These are phyloP conservation scores for Parambassis ranga DNA, from an alignment of 2,797 vertebrate genomes.

Conservation along the genomic window DNA sequence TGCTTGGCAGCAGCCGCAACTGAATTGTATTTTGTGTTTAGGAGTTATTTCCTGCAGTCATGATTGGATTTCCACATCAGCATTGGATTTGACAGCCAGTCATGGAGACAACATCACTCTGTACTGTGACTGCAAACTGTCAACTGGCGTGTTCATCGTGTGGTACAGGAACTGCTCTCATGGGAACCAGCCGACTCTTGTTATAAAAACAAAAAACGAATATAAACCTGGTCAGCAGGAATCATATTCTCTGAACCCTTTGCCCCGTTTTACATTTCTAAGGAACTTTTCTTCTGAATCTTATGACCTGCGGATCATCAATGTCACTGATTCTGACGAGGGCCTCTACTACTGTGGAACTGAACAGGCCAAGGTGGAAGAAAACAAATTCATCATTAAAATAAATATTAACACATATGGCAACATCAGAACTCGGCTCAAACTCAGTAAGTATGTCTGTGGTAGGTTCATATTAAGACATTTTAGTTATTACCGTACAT, in stretches of 20 bases:
- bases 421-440: too few relatives aligned
- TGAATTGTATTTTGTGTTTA: background rate
- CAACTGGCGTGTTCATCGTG: background rate
- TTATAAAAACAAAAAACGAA: background rate
- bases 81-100: background rate
- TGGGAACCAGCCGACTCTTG: slow-evolving; percentile 1
- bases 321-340: slow-evolving; percentile 23
- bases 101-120: slow-evolving; percentile 28
- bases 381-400: fast-evolving
- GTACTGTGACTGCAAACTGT: slow-evolving; percentile 20
- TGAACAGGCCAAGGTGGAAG: background rate
- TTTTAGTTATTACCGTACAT: too few relatives aligned
- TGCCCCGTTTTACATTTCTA: slow-evolving; percentile 4
- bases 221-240: too few relatives aligned
- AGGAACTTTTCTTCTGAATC: background rate
- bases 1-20: too few relatives aligned
- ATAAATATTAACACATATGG: background rate
- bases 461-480: too few relatives aligned
- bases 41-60: background rate
- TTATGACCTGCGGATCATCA: slow-evolving; percentile 33
- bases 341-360: slow-evolving; percentile 52
- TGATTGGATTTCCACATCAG: background rate
- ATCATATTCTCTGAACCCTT: background rate
- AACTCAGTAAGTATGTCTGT: too few relatives aligned
- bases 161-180: slow-evolving; percentile 50